Evolutionary conservation across 1,140 invertebrate genomes (phyloP).

Genomic region (Dendroctonus valens): DNA sequence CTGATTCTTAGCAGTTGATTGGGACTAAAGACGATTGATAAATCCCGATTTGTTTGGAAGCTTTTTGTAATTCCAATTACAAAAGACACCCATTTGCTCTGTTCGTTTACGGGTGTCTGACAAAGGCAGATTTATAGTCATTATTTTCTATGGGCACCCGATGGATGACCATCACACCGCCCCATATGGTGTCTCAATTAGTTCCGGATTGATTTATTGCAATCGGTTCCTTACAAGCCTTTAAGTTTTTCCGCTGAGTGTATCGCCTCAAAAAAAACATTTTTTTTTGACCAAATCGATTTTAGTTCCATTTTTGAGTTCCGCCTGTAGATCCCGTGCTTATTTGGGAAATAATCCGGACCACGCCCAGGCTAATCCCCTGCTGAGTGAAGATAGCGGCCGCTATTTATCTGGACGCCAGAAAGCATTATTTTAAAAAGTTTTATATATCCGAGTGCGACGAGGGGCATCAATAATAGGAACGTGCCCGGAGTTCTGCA

Average conservation of each 20-base stretch:
- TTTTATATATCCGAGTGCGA: constrained; percentile 32
- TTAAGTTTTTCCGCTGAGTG: not conserved
- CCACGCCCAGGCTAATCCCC: constrained; percentile 24
- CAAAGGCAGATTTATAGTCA: constrained; percentile 1
- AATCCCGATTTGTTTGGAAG: not conserved
- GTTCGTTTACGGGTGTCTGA: not conserved
- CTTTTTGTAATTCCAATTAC: no score
- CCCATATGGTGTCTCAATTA: not conserved
- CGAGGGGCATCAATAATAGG: constrained; percentile 31
- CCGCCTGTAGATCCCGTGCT: not conserved
- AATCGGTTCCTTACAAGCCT: not conserved
- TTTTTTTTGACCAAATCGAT: not conserved
- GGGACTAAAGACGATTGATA: no score
- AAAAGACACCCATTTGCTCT: not conserved
- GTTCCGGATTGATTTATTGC: not conserved
- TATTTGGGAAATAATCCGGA: constrained; percentile 6
- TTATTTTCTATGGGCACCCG: constrained; percentile 8
- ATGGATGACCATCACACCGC: not conserved
- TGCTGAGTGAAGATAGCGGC: constrained; percentile 29
- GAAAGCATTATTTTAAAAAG: constrained; percentile 34
- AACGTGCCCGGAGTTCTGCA: constrained; percentile 29
- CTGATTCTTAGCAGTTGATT: no score
- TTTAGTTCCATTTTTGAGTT: not conserved
- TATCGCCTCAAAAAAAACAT: not conserved
- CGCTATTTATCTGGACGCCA: constrained; percentile 30